Evolutionary conservation across 2,888 invertebrate genomes (phyloP).

Genomic region (Pelosia muscerda): DNA sequence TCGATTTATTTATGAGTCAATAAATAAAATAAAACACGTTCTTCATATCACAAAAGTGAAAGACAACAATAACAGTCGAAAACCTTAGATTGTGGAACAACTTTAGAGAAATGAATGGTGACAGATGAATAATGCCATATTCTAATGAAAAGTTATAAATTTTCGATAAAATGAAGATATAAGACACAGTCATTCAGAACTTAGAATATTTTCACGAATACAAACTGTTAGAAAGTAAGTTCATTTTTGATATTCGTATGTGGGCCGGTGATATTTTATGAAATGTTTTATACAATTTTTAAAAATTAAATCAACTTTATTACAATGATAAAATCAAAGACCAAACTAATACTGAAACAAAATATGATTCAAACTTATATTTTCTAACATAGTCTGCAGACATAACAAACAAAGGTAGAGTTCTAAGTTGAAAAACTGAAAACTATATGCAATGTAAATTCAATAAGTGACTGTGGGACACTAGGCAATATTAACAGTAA

Average conservation of each 20-base stretch:
- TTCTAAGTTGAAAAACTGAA: conserved; percentile 28
- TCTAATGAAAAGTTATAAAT: conserved; percentile 22
- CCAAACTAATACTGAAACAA: neutral
- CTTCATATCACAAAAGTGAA: conserved; percentile 27
- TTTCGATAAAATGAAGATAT: conserved; percentile 15
- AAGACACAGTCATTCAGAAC: conserved; percentile 8
- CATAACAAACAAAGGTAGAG: conserved; percentile 15
- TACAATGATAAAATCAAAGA: conserved; percentile 2
- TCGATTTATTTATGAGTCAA: conserved; percentile 57
- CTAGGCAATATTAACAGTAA: conserved; percentile 48
- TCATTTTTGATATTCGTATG: conserved; percentile 20
- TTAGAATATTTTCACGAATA: conserved; percentile 17
- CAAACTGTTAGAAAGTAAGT: conserved; percentile 25
- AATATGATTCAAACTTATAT: neutral
- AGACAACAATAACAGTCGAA: conserved; percentile 21
- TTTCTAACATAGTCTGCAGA: conserved; percentile 14
- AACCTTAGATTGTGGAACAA: conserved; percentile 21
- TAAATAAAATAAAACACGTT: conserved; percentile 50
- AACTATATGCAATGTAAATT: conserved; percentile 28
- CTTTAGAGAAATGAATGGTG: conserved; percentile 22
- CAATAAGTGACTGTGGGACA: conserved; percentile 32
- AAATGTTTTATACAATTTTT: neutral
- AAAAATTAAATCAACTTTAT: neutral
- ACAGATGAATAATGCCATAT: conserved; percentile 21
- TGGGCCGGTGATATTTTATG: neutral